phyloP scores from a whole-genome alignment of 2,797 vertebrate species.

The Poecilia velifera region DNA sequence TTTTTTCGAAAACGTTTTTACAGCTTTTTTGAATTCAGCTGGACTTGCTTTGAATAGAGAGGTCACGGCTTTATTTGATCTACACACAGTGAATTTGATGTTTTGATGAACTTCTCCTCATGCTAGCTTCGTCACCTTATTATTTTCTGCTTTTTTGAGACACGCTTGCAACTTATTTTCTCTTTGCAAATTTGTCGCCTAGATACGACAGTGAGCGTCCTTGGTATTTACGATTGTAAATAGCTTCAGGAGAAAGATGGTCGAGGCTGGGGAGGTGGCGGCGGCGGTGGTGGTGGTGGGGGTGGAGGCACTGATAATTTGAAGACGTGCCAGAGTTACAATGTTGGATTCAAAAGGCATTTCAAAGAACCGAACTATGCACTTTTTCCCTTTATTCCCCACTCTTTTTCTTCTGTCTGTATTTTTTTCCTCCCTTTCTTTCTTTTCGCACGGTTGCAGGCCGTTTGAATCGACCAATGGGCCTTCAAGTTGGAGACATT shows the following conservation, averaged over 20 bases:
- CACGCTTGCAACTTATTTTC: slow-evolving; percentile 70
- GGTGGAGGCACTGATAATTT: slow-evolving; percentile 77
- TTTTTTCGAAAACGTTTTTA: not conserved
- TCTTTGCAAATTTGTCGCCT: slow-evolving; percentile 71
- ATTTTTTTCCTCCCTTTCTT: slow-evolving; percentile 52
- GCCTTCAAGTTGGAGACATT: slow-evolving; percentile 83
- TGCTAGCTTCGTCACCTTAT: slow-evolving; percentile 62
- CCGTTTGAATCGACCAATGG: slow-evolving; percentile 86
- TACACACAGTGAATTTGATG: slow-evolving; percentile 39
- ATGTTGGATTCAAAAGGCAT: slow-evolving; percentile 84
- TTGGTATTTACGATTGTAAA: slow-evolving; percentile 80
- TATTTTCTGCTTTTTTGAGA: slow-evolving; percentile 49
- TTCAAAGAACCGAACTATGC: slow-evolving; percentile 83
- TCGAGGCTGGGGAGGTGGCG: slow-evolving; percentile 50
- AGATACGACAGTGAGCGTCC: slow-evolving; percentile 75
- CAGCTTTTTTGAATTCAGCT: not conserved
- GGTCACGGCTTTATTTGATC: not conserved
- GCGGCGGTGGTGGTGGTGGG: slow-evolving; percentile 53
- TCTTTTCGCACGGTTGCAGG: slow-evolving; percentile 78
- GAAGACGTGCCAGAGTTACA: slow-evolving; percentile 82
- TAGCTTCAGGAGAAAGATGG: slow-evolving; percentile 73
- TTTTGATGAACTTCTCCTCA: slow-evolving; percentile 52
- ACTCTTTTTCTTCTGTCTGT: slow-evolving; percentile 49
- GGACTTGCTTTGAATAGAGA: not conserved
- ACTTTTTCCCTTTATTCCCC: slow-evolving; percentile 62